Conservation (phyloP, 2,888 invertebrate species). For the Microctonus brassicae region DNA sequence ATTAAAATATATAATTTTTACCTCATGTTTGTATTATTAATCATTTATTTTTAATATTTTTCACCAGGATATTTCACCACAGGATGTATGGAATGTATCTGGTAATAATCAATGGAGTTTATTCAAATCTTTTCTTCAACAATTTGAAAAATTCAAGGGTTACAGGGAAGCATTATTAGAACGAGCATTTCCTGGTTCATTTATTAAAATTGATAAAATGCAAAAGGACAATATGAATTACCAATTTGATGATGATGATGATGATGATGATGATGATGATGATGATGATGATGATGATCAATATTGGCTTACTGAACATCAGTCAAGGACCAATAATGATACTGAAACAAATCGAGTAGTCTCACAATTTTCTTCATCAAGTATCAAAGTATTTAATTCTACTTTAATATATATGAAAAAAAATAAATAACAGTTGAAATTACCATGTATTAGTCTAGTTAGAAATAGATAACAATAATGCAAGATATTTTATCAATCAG, state of each 20-base stretch:
- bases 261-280: too few relatives aligned
- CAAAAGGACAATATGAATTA: neutral
- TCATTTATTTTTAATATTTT: neutral
- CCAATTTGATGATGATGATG: neutral
- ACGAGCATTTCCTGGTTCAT: neutral
- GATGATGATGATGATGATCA: too few relatives aligned
- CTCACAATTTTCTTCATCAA: neutral
- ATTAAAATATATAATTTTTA: neutral
- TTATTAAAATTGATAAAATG: conserved; percentile 16
- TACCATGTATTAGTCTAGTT: neutral
- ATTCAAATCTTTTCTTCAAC: neutral
- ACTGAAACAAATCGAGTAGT: neutral
- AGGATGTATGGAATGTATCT: conserved; percentile 28
- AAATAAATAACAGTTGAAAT: neutral
- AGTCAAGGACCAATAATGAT: neutral
- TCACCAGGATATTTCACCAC: neutral
- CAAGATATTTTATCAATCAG: neutral
- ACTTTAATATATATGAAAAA: neutral
- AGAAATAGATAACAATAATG: conserved; percentile 7
- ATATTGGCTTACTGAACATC: neutral
- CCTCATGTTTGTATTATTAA: neutral
- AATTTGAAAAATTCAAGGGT: neutral
- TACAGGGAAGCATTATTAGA: neutral
- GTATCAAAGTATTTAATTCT: neutral
- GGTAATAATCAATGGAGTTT: conserved; percentile 1